Base-by-base conservation (phyloP, 2,888 invertebrate species). In the Andrena trimmerana region DNA sequence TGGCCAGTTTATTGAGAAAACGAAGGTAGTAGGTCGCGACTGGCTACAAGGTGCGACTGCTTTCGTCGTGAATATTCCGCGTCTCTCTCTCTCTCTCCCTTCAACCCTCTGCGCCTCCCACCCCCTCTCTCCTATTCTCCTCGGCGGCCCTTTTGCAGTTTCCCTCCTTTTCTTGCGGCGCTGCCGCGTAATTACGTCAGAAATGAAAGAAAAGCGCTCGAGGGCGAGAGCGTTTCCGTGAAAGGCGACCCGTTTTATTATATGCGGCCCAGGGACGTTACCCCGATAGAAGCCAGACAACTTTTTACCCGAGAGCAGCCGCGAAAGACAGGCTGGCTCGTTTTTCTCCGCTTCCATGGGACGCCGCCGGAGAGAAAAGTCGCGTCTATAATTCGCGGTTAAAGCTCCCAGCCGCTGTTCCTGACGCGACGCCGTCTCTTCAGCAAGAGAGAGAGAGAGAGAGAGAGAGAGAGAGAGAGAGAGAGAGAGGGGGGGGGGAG, bases 121-220 rank as follows among this genome's bases (percentile, higher is more conserved):
- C 59, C 36, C 48, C n/a, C 0, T 20, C 16, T 36, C 54, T 24
- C 72, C 48, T 67, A 76, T 77, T 81, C 76, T 77, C 66, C 78
- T 57, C 60, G 52, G 68, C 70, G 63, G 66, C 78, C 81, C 73
- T 84, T 86, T 82, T 77, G 60, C 83, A 78, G 86, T 81, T 75
- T 83, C 74, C 74, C 70, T 81, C 76, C 78, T 83, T 78, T 86
- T 82, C 86, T 88, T 78, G 85, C 86, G 84, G 83, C 79, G 86
- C 90, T 87, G 57, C 83, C 85, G 86, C 88, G 90, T 91, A 91
- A 91, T 91, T 91, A 91, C 90, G 88, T 89, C 88, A 86, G 90
- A 85, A 90, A 91, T 91, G 89, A 91, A 91, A 91, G 91, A 91
- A 91, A 88, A 90, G 89, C 89, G 87, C 91, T 88, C 78, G 79